phyloP scores from a whole-genome alignment of 2,113 vertebrate species.

The Zootoca vivipara region DNA sequence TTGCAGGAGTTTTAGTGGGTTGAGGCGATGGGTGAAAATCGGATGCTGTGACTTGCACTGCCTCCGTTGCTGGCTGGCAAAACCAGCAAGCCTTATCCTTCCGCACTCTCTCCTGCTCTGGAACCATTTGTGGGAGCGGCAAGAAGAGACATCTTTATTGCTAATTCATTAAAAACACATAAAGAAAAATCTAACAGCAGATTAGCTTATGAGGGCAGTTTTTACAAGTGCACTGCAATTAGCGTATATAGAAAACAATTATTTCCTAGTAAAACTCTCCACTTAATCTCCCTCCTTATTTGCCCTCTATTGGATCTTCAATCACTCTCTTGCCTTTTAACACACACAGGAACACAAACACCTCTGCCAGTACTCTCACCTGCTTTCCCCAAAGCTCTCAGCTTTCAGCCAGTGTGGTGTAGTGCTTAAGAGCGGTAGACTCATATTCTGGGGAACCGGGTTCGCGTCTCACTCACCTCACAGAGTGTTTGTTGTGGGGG shows the following conservation, averaged over 20 bases:
- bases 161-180: slow-evolving; percentile 51
- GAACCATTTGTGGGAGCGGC: not conserved
- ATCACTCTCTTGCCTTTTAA: slow-evolving; percentile 30
- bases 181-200: slow-evolving; percentile 53
- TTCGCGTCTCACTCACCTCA: too few species aligned
- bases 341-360: too few species aligned
- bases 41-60: too few species aligned
- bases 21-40: too few species aligned
- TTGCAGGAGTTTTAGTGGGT: too few species aligned
- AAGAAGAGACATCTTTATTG: not conserved
- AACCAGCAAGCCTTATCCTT: slow-evolving; percentile 36
- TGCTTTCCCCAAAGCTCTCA: not conserved
- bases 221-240: slow-evolving; percentile 68
- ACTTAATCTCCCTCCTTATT: slow-evolving; percentile 66
- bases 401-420: too few species aligned
- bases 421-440: too few species aligned
- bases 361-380: not conserved
- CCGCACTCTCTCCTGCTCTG: not conserved
- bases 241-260: slow-evolving; percentile 67
- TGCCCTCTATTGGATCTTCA: slow-evolving; percentile 58
- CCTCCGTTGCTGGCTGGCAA: slow-evolving; percentile 8
- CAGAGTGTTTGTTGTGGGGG: too few species aligned
- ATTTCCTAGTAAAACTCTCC: slow-evolving; percentile 61
- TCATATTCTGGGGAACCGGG: too few species aligned
- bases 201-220: slow-evolving; percentile 56